Percentiles rank a stretch among this genome's conserved stretches.
Evolutionary conservation across 2,113 vertebrate genomes (phyloP).

Genomic region (Cyprinodon brontotheroides): DNA sequence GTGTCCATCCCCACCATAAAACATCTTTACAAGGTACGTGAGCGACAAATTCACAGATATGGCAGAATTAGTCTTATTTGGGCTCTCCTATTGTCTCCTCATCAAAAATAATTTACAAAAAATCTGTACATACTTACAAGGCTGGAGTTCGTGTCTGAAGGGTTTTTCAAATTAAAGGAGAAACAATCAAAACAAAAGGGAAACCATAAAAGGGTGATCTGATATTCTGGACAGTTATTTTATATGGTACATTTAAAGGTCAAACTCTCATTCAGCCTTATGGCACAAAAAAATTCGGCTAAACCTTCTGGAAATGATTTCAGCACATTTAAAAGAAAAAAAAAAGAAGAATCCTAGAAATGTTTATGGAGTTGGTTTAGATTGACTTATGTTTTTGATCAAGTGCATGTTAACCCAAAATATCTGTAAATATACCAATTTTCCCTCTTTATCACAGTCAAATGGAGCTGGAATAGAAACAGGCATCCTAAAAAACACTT

Average conservation of each 20-base stretch:
- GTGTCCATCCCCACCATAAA: constrained; percentile 61
- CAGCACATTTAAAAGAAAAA: constrained; percentile 3
- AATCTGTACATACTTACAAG: constrained; percentile 89
- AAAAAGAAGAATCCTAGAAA: constrained; percentile 30
- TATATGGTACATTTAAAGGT: constrained; percentile 29
- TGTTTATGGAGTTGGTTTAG: constrained; percentile 34
- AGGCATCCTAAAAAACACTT: constrained; percentile 64
- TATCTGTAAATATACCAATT: constrained; percentile 38
- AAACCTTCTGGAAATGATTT: background rate
- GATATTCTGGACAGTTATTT: constrained; percentile 31
- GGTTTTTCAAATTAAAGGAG: constrained; percentile 55
- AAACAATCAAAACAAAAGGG: constrained; percentile 38
- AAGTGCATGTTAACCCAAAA: constrained; percentile 54
- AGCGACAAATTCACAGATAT: constrained; percentile 58
- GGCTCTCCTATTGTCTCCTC: constrained; percentile 30
- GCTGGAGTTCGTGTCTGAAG: constrained; percentile 61
- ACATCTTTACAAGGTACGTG: constrained; percentile 68
- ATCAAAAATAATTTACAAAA: constrained; percentile 83
- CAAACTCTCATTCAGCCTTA: constrained; percentile 24
- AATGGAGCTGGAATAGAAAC: constrained; percentile 41
- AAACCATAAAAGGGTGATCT: constrained; percentile 30
- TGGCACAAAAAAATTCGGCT: constrained; percentile 36
- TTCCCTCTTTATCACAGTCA: constrained; percentile 18
- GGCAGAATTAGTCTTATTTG: constrained; percentile 63
- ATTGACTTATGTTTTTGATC: constrained; percentile 48